These are phyloP conservation scores for Poeciliopsis turneri DNA, from an alignment of 2,797 vertebrate genomes.

Conservation along the genomic window DNA sequence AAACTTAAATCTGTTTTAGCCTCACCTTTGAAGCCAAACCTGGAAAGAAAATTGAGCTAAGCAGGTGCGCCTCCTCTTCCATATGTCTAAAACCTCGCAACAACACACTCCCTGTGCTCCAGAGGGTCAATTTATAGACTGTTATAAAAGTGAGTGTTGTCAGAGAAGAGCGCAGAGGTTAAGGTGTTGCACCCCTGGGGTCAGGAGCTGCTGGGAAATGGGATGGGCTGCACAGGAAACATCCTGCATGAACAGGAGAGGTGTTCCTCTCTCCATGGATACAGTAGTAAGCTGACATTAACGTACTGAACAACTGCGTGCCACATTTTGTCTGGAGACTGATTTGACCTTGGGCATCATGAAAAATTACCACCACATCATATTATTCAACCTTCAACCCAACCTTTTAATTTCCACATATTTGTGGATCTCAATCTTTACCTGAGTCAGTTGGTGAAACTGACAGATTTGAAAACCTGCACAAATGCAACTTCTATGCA, in stretches of 20 bases:
- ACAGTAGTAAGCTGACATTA: constrained; percentile 46
- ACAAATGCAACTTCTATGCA: neutral
- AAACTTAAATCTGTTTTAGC: constrained; percentile 8
- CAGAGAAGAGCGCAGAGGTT: constrained; percentile 53
- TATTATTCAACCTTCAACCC: constrained; percentile 23
- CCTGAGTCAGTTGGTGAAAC: neutral
- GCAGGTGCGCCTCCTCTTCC: neutral
- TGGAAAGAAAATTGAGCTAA: neutral
- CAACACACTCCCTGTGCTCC: constrained; percentile 6
- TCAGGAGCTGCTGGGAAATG: constrained; percentile 61
- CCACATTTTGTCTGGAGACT: constrained; percentile 21
- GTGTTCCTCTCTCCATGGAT: constrained; percentile 47
- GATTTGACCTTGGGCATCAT: constrained; percentile 25
- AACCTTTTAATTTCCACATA: neutral
- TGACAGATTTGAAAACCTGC: neutral
- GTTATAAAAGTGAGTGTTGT: constrained; percentile 37
- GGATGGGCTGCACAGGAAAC: constrained; percentile 37
- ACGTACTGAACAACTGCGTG: constrained; percentile 46
- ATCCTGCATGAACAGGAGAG: constrained; percentile 25
- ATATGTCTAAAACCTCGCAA: constrained; percentile 8
- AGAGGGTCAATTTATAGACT: constrained; percentile 10
- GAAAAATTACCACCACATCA: constrained; percentile 10
- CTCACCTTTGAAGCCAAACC: neutral
- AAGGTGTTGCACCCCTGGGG: constrained; percentile 18
- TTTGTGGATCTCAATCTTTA: neutral